Percentiles rank a stretch among this genome's conserved stretches.
phyloP scores from a whole-genome alignment of 2,888 invertebrate species.

The Orthonevra nobilis region DNA sequence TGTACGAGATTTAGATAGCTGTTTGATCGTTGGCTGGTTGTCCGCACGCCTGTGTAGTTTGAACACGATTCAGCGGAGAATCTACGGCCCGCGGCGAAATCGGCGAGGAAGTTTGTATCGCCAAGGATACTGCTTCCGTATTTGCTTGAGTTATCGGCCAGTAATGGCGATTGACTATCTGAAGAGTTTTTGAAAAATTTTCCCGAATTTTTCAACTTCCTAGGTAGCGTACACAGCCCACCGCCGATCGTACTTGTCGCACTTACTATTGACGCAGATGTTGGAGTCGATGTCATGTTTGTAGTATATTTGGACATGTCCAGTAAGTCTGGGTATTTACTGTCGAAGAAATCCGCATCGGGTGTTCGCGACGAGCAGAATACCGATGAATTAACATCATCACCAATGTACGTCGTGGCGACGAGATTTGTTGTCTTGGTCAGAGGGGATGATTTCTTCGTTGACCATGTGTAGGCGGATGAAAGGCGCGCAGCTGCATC shows the following conservation, averaged over 20 bases:
- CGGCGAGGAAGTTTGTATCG: constrained; percentile 83
- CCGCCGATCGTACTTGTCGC: constrained; percentile 69
- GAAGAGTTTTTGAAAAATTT: constrained; percentile 80
- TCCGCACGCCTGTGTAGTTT: constrained; percentile 77
- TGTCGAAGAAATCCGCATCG: constrained; percentile 79
- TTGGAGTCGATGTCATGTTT: constrained; percentile 44
- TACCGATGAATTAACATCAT: constrained; percentile 77
- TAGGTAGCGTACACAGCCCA: constrained; percentile 85
- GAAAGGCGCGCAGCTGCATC: constrained; percentile 77
- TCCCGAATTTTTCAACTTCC: constrained; percentile 77
- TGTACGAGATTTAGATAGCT: constrained; percentile 86
- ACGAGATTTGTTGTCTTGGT: constrained; percentile 72
- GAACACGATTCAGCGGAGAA: constrained; percentile 81
- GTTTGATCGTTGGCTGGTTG: constrained; percentile 82
- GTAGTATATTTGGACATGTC: constrained; percentile 78
- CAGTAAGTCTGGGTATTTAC: constrained; percentile 79
- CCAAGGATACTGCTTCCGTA: constrained; percentile 86
- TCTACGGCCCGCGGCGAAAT: constrained; percentile 80
- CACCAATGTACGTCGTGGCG: constrained; percentile 71
- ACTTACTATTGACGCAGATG: constrained; percentile 50
- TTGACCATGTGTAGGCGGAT: constrained; percentile 74
- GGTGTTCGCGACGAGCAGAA: constrained; percentile 78
- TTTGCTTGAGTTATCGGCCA: constrained; percentile 84
- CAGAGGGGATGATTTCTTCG: constrained; percentile 77
- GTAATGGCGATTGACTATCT: constrained; percentile 88